Conservation (phyloP, 2,888 invertebrate species). For the Mythimna vitellina region DNA sequence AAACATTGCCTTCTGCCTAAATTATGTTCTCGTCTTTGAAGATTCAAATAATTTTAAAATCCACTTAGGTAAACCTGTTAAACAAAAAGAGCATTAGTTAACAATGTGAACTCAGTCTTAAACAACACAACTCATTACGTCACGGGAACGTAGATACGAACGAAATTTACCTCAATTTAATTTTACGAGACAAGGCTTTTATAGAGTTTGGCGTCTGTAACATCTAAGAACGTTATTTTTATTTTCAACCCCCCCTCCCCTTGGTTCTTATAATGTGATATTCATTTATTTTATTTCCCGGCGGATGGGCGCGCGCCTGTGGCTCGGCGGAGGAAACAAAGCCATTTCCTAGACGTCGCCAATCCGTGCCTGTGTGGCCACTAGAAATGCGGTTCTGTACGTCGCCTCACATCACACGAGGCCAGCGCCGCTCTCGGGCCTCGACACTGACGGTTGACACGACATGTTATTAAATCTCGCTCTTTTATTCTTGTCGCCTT, state of each 20-base stretch:
- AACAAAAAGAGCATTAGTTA: constrained; percentile 48
- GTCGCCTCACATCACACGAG: constrained; percentile 23
- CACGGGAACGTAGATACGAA: constrained; percentile 64
- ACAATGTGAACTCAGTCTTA: constrained; percentile 57
- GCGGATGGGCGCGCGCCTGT: constrained; percentile 78
- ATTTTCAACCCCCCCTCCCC: constrained; percentile 67
- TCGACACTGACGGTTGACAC: constrained; percentile 59
- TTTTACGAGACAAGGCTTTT: constrained; percentile 74
- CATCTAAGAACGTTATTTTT: constrained; percentile 76
- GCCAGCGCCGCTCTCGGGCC: constrained; percentile 27
- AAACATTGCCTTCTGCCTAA: constrained; percentile 17
- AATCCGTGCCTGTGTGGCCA: constrained; percentile 65
- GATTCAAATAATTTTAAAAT: constrained; percentile 32
- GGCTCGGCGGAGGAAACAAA: constrained; percentile 83
- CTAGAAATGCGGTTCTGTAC: constrained; percentile 52
- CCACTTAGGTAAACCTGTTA: constrained; percentile 19
- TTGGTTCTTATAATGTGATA: constrained; percentile 78
- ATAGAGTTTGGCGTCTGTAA: constrained; percentile 72
- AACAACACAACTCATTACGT: constrained; percentile 74
- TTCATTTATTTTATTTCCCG: constrained; percentile 86
- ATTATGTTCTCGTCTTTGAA: constrained; percentile 13
- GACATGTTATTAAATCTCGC: constrained; percentile 64
- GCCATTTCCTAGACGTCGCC: constrained; percentile 83
- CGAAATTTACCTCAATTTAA: constrained; percentile 77
- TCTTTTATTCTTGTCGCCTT: constrained; percentile 53